Base-by-base conservation (phyloP, 2,888 invertebrate species). In the Drosophila mayaguana region DNA sequence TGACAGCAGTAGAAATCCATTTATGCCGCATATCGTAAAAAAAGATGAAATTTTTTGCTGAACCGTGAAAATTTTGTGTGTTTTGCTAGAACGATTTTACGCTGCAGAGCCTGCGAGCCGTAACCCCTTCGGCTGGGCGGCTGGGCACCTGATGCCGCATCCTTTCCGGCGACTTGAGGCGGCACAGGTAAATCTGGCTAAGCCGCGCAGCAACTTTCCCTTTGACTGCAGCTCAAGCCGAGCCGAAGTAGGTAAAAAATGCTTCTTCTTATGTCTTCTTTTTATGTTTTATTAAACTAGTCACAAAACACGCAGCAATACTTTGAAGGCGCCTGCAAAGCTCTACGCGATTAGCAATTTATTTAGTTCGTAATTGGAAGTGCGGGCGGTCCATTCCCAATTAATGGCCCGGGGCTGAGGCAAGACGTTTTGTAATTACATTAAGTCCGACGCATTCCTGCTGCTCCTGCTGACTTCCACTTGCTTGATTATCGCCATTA, bases 21-120 rank as follows among this genome's bases (percentile, higher is more conserved):
- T 88, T 88, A 81, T 74, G 85, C 74, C 76, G 89, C 89, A 83
- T 83, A 84, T 80, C 85, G 78, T 89, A 90, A 87, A 89, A 83
- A 84, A 78, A 74, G 48, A 74, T 90, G 71, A 68, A 51, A 56
- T 63, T 63, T 67, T 63, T 64, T 65, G 67, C 72, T 61, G 65
- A 66, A 75, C 74, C 82, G 71, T 89, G 81, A 68, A 88, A 75
- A 84, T 81, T 57, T 73, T 70, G 87, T 82, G 80, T 89, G 28
- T 87, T 88, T 90, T 72, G 82, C 76, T 81, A 82, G 79, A 89
- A 74, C 66, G 67, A 88, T 90, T 89, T 82, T 82, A 78, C 77
- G 90, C 80, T 77, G n/a, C 45, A 54, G 55, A 57, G 16, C 5
- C 57, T 67, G 62, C 38, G 38, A 51, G 53, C 42, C 51, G 38